Conservation (phyloP, 1,140 invertebrate species). For the Agrypnia vestita region DNA sequence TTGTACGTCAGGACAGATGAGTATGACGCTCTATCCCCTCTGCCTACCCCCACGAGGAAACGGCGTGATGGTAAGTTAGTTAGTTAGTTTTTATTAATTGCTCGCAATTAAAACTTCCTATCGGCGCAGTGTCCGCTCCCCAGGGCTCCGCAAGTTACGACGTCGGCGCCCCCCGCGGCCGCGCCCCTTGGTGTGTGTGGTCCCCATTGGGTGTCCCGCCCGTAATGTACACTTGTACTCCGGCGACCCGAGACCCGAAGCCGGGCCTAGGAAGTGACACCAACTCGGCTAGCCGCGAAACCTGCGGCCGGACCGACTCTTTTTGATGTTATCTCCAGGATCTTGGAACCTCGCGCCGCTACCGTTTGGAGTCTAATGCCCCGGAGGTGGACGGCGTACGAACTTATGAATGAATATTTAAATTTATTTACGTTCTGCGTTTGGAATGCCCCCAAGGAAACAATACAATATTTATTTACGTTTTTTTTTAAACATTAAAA, state of each 20-base stretch:
- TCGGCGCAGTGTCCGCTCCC: slow-evolving; percentile 42
- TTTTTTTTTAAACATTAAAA: not conserved
- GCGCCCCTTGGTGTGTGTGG: slow-evolving; percentile 53
- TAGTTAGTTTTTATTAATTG: too few relatives aligned
- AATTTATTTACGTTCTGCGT: not conserved
- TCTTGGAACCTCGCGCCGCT: not conserved
- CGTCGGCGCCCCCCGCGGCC: slow-evolving; percentile 49
- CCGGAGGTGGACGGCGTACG: not conserved
- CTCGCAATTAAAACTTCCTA: too few relatives aligned
- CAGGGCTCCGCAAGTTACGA: slow-evolving; percentile 45
- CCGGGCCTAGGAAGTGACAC: not conserved
- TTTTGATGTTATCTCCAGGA: too few relatives aligned
- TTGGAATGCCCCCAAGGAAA: not conserved
- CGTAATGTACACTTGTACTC: slow-evolving; percentile 8
- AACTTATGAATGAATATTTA: slow-evolving; percentile 17
- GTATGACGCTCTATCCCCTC: too few relatives aligned
- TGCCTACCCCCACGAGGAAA: too few relatives aligned
- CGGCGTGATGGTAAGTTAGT: too few relatives aligned
- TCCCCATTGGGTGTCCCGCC: slow-evolving; percentile 37
- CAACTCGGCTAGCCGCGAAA: not conserved
- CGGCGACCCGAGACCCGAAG: not conserved
- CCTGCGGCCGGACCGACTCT: too few relatives aligned
- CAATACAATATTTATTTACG: not conserved
- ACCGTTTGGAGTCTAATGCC: slow-evolving; percentile 14
- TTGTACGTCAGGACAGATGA: too few relatives aligned